These are phyloP conservation scores for Philhelius pedissequus DNA, from an alignment of 2,888 invertebrate genomes.

Conservation along the genomic window DNA sequence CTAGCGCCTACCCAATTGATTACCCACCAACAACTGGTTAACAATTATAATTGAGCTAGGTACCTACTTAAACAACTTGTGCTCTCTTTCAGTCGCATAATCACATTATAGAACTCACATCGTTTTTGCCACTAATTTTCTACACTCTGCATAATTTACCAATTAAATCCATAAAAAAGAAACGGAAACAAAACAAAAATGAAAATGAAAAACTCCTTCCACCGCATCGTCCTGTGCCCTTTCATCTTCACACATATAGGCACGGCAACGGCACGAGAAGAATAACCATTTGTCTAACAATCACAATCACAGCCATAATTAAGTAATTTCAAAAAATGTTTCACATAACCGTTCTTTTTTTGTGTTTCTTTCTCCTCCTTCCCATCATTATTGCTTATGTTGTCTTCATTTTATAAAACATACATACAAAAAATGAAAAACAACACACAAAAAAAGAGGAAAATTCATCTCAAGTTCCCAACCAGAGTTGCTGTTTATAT, in stretches of 20 bases:
- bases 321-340: slow-evolving; percentile 52
- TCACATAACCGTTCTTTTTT: slow-evolving; percentile 21
- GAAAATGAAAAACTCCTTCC: background rate
- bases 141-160: slow-evolving; percentile 34
- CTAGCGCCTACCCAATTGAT: background rate
- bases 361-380: background rate
- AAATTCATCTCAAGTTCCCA: slow-evolving; percentile 33
- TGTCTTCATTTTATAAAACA: slow-evolving; percentile 31
- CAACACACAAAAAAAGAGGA: background rate
- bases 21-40: background rate
- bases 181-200: slow-evolving; percentile 7
- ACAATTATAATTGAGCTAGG: background rate
- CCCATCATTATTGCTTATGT: slow-evolving; percentile 7
- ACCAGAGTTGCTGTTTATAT: slow-evolving; percentile 57
- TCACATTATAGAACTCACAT: slow-evolving; percentile 20
- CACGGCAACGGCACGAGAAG: background rate
- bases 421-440: slow-evolving; percentile 27
- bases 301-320: slow-evolving; percentile 46
- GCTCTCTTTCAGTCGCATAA: background rate
- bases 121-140: slow-evolving; percentile 15
- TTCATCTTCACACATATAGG: background rate
- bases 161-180: slow-evolving; percentile 35
- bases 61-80: background rate
- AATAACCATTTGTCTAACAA: slow-evolving; percentile 38
- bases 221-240: too few relatives aligned